Percentiles rank a stretch among this genome's conserved stretches.
These are phyloP conservation scores for Agapornis roseicollis DNA, from an alignment of 2,113 vertebrate species.

Conservation along the genomic window DNA sequence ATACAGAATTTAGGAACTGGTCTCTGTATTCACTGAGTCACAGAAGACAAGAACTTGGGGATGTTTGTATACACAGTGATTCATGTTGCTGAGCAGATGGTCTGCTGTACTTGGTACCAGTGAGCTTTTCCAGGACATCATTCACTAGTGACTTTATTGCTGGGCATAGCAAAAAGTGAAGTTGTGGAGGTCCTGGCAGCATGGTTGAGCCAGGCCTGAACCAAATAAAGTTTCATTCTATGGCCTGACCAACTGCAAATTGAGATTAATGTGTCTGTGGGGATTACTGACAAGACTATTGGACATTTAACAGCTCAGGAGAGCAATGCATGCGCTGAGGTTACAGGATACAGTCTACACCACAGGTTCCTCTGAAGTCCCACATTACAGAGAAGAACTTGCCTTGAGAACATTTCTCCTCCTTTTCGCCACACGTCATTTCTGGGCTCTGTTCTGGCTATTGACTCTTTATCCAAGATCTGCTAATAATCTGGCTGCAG, in stretches of 20 bases:
- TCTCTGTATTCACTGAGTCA: background rate
- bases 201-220: background rate
- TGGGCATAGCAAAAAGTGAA: background rate
- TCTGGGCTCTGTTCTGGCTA: background rate
- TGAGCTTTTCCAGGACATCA: background rate
- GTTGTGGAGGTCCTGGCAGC: background rate
- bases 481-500: background rate
- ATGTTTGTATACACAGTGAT: background rate
- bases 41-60: background rate
- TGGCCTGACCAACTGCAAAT: background rate
- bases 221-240: background rate
- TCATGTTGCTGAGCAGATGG: slow-evolving; percentile 1
- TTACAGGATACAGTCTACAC: background rate
- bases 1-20: background rate
- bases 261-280: background rate
- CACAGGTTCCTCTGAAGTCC: background rate
- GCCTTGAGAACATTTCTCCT: background rate
- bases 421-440: background rate
- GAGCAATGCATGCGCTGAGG: background rate
- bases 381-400: background rate
- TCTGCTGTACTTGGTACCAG: background rate
- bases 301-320: background rate
- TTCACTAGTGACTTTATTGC: background rate
- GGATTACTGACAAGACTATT: background rate
- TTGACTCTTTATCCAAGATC: background rate